A percentile compares a stretch with the other conserved stretches of the same genome.
phyloP scores from a whole-genome alignment of 2,888 invertebrate species.

The Eilema griseolum region DNA sequence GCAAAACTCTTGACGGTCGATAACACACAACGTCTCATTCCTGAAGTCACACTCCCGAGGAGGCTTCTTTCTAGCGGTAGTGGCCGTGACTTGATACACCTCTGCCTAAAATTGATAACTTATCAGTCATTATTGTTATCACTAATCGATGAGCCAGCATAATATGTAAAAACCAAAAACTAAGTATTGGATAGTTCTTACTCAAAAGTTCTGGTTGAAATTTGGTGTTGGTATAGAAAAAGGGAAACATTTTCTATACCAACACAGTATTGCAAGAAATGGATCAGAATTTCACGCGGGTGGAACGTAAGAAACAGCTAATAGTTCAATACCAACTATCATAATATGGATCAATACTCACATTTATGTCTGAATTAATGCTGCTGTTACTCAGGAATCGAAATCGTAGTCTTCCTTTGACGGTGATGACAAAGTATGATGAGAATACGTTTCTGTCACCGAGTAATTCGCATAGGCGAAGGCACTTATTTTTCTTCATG shows the following conservation, averaged over 20 bases:
- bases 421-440: conserved; percentile 63
- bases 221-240: too few relatives aligned
- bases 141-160: background rate
- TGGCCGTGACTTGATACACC: conserved; percentile 75
- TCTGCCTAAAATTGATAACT: conserved; percentile 60
- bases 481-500: conserved; percentile 62
- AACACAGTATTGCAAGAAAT: too few relatives aligned
- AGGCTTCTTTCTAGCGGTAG: conserved; percentile 56
- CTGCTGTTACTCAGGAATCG: conserved; percentile 77
- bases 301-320: too few relatives aligned
- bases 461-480: conserved; percentile 66
- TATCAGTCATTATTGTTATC: too few relatives aligned
- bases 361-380: conserved; percentile 74
- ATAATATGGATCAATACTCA: conserved; percentile 47
- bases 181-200: too few relatives aligned
- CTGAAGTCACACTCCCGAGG: conserved; percentile 53
- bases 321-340: too few relatives aligned
- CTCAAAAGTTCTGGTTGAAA: too few relatives aligned
- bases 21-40: conserved; percentile 68
- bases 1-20: conserved; percentile 61
- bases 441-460: conserved; percentile 47
- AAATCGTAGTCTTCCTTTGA: conserved; percentile 64
- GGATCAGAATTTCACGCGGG: too few relatives aligned
- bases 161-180: too few relatives aligned
- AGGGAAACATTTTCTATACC: too few relatives aligned